Conservation (phyloP, 2,797 vertebrate genomes). For the Chaetodon trifasciatus region DNA sequence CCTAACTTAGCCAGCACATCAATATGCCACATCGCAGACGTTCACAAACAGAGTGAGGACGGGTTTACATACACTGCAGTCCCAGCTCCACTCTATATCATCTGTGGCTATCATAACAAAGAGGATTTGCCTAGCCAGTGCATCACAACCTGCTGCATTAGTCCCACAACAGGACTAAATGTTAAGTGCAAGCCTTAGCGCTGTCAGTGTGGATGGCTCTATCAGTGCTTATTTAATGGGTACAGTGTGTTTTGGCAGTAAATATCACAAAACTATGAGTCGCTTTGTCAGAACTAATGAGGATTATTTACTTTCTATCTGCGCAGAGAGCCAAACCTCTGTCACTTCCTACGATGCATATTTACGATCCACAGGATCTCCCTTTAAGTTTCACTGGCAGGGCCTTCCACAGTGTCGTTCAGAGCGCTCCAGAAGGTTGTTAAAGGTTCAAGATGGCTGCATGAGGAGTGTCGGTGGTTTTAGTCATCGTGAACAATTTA, state of each 20-base stretch:
- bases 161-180: slow-evolving; percentile 55
- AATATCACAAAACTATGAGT: slow-evolving; percentile 73
- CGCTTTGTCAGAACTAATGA: slow-evolving; percentile 76
- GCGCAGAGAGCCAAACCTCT: slow-evolving; percentile 63
- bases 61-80: slow-evolving; percentile 67
- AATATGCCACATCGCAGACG: slow-evolving; percentile 60
- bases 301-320: slow-evolving; percentile 76
- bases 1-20: slow-evolving; percentile 38
- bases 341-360: slow-evolving; percentile 77
- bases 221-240: slow-evolving; percentile 76
- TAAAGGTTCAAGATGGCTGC: slow-evolving; percentile 70
- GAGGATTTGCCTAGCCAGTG: slow-evolving; percentile 42
- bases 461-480: slow-evolving; percentile 52
- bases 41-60: slow-evolving; percentile 62
- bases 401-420: slow-evolving; percentile 38
- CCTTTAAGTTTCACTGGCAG: slow-evolving; percentile 61
- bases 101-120: slow-evolving; percentile 63
- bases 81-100: slow-evolving; percentile 45
- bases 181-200: slow-evolving; percentile 37
- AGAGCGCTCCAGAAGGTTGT: slow-evolving; percentile 58
- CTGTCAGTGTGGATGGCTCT: slow-evolving; percentile 71
- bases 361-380: slow-evolving; percentile 73
- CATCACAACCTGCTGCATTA: slow-evolving; percentile 63
- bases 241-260: slow-evolving; percentile 67
- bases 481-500: slow-evolving; percentile 40